phyloP scores from a whole-genome alignment of 2,888 invertebrate genomes.

The Cylindroiulus punctatus region DNA sequence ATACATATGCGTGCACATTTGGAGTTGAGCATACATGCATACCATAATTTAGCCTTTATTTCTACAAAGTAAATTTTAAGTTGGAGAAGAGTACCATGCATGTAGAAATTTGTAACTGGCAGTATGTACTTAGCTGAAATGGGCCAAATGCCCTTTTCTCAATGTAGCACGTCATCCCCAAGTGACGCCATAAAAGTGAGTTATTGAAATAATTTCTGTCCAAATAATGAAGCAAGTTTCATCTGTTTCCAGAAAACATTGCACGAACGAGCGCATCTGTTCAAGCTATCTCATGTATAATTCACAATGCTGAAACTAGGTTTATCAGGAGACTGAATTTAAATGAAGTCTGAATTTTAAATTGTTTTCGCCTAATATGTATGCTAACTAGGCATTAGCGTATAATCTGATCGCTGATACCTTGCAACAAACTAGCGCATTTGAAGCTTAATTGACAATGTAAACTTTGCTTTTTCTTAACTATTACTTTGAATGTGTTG shows the following conservation, averaged over 20 bases:
- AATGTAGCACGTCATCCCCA: too few species aligned
- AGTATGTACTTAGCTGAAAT: too few species aligned
- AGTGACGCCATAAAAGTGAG: too few species aligned
- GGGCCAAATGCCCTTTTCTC: too few species aligned
- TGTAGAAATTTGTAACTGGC: too few species aligned
- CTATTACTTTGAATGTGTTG: neutral
- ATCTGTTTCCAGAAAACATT: neutral
- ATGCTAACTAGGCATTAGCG: neutral
- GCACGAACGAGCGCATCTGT: neutral
- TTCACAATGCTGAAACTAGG: neutral
- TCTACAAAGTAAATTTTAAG: too few species aligned
- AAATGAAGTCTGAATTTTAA: constrained; percentile 14
- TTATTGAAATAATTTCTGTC: neutral
- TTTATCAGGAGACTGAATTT: constrained; percentile 34
- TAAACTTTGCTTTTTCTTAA: neutral
- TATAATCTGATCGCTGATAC: constrained; percentile 2
- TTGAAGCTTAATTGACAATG: neutral
- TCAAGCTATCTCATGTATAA: neutral
- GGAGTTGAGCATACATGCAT: too few species aligned
- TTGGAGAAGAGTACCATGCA: too few species aligned
- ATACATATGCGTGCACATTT: too few species aligned
- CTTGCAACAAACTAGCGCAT: neutral
- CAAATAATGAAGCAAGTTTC: neutral
- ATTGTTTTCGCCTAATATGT: neutral
- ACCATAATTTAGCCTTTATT: too few species aligned